Evolutionary conservation across 2,113 vertebrate species (phyloP).

Genomic region (Lycocorax pyrrhopterus): DNA sequence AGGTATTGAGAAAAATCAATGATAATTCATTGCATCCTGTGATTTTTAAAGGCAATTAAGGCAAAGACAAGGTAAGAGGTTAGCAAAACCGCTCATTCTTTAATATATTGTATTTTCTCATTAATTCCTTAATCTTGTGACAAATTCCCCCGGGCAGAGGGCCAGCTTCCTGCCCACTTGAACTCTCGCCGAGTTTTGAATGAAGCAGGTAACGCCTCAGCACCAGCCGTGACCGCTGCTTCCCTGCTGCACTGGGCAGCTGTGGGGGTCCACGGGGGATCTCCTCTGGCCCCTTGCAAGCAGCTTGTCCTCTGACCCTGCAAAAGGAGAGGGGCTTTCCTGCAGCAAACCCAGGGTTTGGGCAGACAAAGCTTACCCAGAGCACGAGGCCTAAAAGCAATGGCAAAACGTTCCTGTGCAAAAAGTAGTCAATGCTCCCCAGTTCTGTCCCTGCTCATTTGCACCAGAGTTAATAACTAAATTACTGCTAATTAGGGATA

Average conservation of each 20-base stretch:
- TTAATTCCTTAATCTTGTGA: slow-evolving; percentile 59
- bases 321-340: background rate
- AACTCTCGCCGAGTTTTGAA: slow-evolving; percentile 17
- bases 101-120: slow-evolving; percentile 64
- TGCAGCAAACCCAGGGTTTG: background rate
- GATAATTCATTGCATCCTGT: slow-evolving; percentile 42
- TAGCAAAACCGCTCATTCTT: slow-evolving; percentile 53
- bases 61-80: slow-evolving; percentile 63
- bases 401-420: rapidly evolving
- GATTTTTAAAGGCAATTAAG: slow-evolving; percentile 65
- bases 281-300: background rate
- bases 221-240: rapidly evolving
- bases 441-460: background rate
- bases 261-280: rapidly evolving
- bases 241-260: background rate
- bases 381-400: rapidly evolving
- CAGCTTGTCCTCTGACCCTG: background rate
- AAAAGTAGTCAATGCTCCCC: background rate
- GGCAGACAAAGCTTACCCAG: background rate
- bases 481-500: slow-evolving; percentile 23
- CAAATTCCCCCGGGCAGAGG: slow-evolving; percentile 54
- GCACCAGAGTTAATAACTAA: background rate
- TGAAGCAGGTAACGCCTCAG: background rate
- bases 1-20: slow-evolving; percentile 56
- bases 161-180: slow-evolving; percentile 58